Evolutionary conservation across 2,888 invertebrate genomes (phyloP), one percentile per base, ranked within the genome.

Genomic region (Thysanoteuthis rhombus): DNA sequence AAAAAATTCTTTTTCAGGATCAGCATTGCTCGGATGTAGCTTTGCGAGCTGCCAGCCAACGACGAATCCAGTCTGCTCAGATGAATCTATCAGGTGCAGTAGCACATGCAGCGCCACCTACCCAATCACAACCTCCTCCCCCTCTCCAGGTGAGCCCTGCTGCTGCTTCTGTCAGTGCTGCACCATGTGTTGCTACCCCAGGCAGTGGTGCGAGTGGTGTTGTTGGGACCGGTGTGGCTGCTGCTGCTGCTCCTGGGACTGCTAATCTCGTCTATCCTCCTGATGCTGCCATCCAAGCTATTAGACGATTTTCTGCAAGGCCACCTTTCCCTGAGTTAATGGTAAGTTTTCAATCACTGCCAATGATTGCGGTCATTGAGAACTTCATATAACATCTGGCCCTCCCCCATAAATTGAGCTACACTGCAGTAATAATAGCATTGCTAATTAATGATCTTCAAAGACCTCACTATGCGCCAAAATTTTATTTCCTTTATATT

Each of bases 231-330:
- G 40, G 92, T 10, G 90, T 94, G n/a, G 90, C 94, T 10, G 93
- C 92, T 52, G 91, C 94, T n/a, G 94, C 95, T 19, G 93, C 95
- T 52, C 94, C 94, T 93, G 94, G 94, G 40, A 98, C 92, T 97
- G 98, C 98, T 97, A 92, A 92, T 92, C 98, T 99, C n/a, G 99
- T 99, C 28, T 99, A 99, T 97, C 99, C 98, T 92, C 98, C 98
- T 12, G 99, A 99, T 97, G 99, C 99, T 28, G 99, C 99, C 6
- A 98, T 99, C 95, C 99, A 99, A 95, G 99, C 99, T 0, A 99
- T 99, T 94, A 98, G 99, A 97, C 98, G 99, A 95, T 99, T 99
- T 97, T 98, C 99, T 22, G 98, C 98, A 36, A 96, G 96, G 94
- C 96, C 96, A 39, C 97, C 97, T 93, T 97, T 96, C 94, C 95